Conservation (phyloP, 2,113 vertebrate species). For the Benitochromis conjunctus region DNA sequence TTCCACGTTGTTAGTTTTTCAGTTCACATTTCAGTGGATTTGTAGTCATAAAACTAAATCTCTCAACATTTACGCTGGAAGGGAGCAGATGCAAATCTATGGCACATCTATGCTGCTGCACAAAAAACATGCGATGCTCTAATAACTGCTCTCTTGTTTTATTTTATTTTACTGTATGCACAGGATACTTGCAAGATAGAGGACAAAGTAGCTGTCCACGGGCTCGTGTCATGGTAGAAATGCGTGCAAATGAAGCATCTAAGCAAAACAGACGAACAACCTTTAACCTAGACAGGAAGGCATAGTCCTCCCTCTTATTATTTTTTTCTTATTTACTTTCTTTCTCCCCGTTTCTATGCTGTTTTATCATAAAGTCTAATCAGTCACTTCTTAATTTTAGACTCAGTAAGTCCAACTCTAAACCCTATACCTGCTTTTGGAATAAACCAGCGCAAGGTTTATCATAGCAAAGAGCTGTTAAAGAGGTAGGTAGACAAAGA, state of each 20-base stretch:
- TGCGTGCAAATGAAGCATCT: neutral
- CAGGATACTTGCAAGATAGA: neutral
- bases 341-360: neutral
- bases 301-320: neutral
- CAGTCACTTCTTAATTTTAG: neutral
- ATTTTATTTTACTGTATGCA: neutral
- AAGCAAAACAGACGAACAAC: neutral
- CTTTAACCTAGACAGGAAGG: neutral
- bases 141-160: neutral
- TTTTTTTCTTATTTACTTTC: neutral
- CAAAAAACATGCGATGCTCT: neutral
- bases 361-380: neutral
- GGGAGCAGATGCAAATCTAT: conserved; percentile 1
- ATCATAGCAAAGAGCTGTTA: neutral
- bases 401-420: neutral
- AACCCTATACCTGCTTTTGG: neutral
- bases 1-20: neutral
- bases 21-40: neutral
- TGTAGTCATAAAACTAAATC: neutral
- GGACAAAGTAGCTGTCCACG: neutral
- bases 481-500: conserved; percentile 58
- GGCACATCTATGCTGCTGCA: neutral
- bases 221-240: neutral
- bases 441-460: neutral
- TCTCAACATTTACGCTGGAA: neutral